Conservation (phyloP, 92 coral and sea anemone species). For the Porites divaricata region DNA sequence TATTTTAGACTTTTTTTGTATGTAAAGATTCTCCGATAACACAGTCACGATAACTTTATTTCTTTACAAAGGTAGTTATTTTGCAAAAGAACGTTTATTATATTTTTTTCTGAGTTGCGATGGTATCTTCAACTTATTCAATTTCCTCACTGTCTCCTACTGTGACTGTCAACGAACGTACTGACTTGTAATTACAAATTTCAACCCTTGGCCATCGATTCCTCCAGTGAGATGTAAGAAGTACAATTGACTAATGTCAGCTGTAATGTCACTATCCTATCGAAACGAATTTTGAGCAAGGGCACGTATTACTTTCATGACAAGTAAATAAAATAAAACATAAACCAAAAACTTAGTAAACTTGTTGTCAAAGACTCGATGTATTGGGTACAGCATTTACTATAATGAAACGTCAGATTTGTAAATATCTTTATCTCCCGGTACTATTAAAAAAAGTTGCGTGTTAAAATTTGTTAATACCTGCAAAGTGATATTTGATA, state of each 20-base stretch:
- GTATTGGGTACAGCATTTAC: neutral
- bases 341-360: too few relatives aligned
- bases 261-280: too few relatives aligned
- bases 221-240: too few relatives aligned
- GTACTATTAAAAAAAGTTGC: slow-evolving; percentile 1
- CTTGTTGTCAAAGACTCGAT: neutral
- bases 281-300: too few relatives aligned
- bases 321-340: too few relatives aligned
- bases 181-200: neutral
- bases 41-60: slow-evolving; percentile 10
- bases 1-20: neutral
- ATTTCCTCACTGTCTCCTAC: neutral
- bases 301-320: too few relatives aligned
- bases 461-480: slow-evolving; percentile 21
- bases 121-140: neutral
- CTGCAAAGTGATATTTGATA: slow-evolving; percentile 28
- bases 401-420: neutral
- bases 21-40: slow-evolving; percentile 17
- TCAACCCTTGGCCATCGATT: neutral
- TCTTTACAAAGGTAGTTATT: neutral
- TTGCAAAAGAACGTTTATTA: neutral
- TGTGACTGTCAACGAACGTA: neutral
- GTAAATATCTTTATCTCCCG: neutral
- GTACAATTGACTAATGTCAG: too few relatives aligned
- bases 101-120: neutral